phyloP scores from a whole-genome alignment of 2,113 vertebrate species.

The Phaethon lepturus region DNA sequence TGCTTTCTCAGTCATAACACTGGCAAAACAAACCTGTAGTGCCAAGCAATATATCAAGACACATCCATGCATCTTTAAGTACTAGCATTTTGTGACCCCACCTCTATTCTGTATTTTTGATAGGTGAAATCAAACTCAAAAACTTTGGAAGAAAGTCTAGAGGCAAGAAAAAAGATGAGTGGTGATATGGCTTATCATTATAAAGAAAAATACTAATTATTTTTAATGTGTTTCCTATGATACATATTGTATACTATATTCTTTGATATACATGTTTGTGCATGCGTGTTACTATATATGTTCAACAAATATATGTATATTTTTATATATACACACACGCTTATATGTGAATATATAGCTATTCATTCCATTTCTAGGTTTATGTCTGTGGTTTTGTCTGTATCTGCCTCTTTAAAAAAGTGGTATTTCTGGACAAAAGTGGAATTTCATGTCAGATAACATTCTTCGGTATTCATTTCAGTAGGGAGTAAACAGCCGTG shows the following conservation, averaged over 20 bases:
- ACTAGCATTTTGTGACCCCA: background rate
- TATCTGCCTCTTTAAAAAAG: background rate
- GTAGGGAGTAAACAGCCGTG: constrained; percentile 23
- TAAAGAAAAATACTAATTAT: background rate
- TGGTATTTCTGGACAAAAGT: background rate
- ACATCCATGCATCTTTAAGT: background rate
- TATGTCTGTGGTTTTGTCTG: background rate
- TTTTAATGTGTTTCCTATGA: rapidly evolving
- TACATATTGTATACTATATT: background rate
- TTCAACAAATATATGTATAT: background rate
- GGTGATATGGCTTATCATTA: background rate
- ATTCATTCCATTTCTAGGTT: background rate
- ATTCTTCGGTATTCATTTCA: constrained; percentile 15
- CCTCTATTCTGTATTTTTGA: background rate
- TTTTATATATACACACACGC: background rate
- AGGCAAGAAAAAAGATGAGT: background rate
- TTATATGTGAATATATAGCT: background rate
- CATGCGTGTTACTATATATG: background rate
- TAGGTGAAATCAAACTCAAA: background rate
- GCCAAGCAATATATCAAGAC: background rate
- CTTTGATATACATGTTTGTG: background rate
- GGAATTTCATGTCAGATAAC: constrained; percentile 6
- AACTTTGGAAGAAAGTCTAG: background rate
- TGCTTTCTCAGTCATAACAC: background rate
- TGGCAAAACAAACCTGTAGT: background rate